phyloP scores from a whole-genome alignment of 2,797 vertebrate genomes.

The Muscicapa striata region DNA sequence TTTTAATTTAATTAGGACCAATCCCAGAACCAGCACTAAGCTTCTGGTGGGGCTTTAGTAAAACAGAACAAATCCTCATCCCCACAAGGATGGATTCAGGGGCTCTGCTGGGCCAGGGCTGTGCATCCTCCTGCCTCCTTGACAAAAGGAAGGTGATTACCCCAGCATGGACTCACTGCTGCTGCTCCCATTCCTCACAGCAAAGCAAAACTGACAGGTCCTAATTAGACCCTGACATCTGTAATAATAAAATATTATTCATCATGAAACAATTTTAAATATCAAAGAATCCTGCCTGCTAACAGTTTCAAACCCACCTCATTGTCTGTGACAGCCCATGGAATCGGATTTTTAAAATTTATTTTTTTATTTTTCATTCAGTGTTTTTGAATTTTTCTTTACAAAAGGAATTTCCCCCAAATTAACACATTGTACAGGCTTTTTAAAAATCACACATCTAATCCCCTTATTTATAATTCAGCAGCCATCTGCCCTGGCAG shows the following conservation, averaged over 20 bases:
- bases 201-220: slow-evolving; percentile 49
- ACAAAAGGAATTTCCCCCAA: slow-evolving; percentile 16
- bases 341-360: background rate
- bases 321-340: background rate
- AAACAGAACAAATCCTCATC: background rate
- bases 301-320: background rate
- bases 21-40: background rate
- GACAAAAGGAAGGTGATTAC: slow-evolving; percentile 14
- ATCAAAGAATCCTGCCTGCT: slow-evolving; percentile 32
- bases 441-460: slow-evolving; percentile 32
- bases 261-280: slow-evolving; percentile 52
- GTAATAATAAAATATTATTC: slow-evolving; percentile 67
- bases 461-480: slow-evolving; percentile 63
- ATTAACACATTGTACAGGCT: slow-evolving; percentile 5
- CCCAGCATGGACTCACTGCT: slow-evolving; percentile 7
- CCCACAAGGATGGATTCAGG: background rate
- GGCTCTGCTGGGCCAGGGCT: background rate
- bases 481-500: slow-evolving; percentile 57
- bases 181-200: slow-evolving; percentile 24
- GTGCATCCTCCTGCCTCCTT: slow-evolving; percentile 16
- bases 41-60: background rate
- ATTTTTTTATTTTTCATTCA: background rate
- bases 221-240: slow-evolving; percentile 58
- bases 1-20: background rate
- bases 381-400: background rate